These are phyloP conservation scores for Coelogynopora nodosa DNA, from an alignment of 2,888 invertebrate species.

Conservation along the genomic window DNA sequence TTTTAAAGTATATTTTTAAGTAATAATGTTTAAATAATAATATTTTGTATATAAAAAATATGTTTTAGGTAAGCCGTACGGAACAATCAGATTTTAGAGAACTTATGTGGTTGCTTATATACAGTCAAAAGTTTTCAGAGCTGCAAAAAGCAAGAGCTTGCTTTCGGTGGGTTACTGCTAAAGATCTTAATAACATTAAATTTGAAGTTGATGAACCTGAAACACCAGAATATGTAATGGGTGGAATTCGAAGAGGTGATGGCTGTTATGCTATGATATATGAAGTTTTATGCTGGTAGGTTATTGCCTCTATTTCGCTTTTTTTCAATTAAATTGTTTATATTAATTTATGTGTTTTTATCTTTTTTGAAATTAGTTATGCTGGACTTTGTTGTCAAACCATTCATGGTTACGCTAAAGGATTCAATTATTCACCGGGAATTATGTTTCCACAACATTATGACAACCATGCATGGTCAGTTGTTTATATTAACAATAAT, in stretches of 20 bases:
- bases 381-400: slow-evolving; percentile 96
- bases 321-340: too few species aligned
- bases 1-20: too few species aligned
- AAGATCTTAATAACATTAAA: neutral
- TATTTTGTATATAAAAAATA: neutral
- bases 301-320: neutral
- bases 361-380: slow-evolving; percentile 68
- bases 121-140: neutral
- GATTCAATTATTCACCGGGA: slow-evolving; percentile 95
- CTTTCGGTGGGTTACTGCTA: neutral
- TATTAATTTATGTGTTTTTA: neutral
- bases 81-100: neutral
- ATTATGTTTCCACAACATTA: slow-evolving; percentile 66
- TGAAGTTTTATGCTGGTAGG: slow-evolving; percentile 10
- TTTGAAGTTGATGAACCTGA: neutral
- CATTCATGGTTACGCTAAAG: slow-evolving; percentile 96
- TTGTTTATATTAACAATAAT: slow-evolving; percentile 93
- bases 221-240: neutral
- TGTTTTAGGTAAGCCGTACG: neutral
- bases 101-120: neutral
- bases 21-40: too few species aligned
- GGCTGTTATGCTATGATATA: neutral
- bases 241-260: neutral
- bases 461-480: slow-evolving; percentile 75
- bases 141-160: slow-evolving; percentile 5